A percentile compares a stretch with the other conserved stretches of the same genome.
phyloP scores from a whole-genome alignment of 2,113 vertebrate species.

The Eira barbara region DNA sequence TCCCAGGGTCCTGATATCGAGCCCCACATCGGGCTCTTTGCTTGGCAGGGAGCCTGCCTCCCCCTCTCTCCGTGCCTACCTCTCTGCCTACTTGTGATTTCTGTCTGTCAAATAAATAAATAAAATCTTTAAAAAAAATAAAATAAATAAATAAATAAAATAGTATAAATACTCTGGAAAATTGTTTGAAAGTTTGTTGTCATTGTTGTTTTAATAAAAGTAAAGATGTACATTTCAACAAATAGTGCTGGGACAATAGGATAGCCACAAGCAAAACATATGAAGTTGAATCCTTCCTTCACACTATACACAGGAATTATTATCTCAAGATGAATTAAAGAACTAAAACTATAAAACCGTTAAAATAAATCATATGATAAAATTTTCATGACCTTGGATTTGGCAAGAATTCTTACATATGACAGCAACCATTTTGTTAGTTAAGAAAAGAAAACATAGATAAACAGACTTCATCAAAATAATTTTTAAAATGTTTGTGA shows the following conservation, averaged over 20 bases:
- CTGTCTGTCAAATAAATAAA: no score
- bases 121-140: no score
- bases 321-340: neutral
- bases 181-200: neutral
- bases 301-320: neutral
- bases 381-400: neutral
- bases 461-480: neutral
- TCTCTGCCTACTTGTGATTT: no score
- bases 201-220: neutral
- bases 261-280: neutral
- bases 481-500: neutral
- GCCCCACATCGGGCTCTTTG: no score
- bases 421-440: neutral
- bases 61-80: no score
- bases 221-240: neutral
- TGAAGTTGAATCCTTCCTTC: neutral
- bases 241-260: neutral
- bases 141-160: no score
- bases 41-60: no score
- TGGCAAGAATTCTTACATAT: neutral
- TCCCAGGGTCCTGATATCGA: no score
- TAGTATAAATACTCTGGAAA: neutral
- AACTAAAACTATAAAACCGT: neutral
- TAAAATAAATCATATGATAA: neutral
- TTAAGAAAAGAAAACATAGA: neutral